Conservation (phyloP, 2,888 invertebrate genomes). For the Hydraecia micacea region DNA sequence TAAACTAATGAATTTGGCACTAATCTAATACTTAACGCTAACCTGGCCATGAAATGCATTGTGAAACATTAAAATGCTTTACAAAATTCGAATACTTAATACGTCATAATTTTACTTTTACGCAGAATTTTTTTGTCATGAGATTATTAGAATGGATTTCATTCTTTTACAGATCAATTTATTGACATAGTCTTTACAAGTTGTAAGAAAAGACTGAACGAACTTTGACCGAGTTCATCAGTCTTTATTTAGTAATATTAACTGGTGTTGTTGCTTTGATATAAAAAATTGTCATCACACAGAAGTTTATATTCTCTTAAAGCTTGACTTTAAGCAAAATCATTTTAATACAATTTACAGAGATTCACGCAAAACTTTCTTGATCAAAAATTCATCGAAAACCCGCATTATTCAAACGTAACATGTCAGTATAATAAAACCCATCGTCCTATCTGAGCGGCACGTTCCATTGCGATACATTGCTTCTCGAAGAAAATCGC, state of each 20-base stretch:
- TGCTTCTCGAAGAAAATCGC: neutral
- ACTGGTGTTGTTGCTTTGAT: neutral
- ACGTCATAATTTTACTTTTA: conserved; percentile 25
- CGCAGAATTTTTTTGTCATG: conserved; percentile 22
- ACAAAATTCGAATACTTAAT: conserved; percentile 44
- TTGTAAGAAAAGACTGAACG: neutral
- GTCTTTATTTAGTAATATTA: neutral
- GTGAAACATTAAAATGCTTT: conserved; percentile 66
- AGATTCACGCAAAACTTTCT: conserved; percentile 26
- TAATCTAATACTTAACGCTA: conserved; percentile 82
- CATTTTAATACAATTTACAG: conserved; percentile 2
- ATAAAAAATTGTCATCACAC: neutral
- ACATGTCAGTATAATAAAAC: conserved; percentile 35
- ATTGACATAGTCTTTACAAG: conserved; percentile 3
- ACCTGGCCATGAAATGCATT: conserved; percentile 76
- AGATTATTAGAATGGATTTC: conserved; percentile 20
- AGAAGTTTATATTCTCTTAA: neutral
- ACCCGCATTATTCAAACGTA: conserved; percentile 41
- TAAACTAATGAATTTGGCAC: conserved; percentile 85
- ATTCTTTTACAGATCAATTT: conserved; percentile 25
- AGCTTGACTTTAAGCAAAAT: conserved; percentile 30
- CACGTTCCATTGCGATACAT: conserved; percentile 11
- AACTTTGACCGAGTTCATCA: neutral
- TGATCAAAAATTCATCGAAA: conserved; percentile 44
- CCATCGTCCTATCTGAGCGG: neutral